These are phyloP conservation scores for Nomia melanderi DNA, from an alignment of 1,140 invertebrate genomes.

Conservation along the genomic window DNA sequence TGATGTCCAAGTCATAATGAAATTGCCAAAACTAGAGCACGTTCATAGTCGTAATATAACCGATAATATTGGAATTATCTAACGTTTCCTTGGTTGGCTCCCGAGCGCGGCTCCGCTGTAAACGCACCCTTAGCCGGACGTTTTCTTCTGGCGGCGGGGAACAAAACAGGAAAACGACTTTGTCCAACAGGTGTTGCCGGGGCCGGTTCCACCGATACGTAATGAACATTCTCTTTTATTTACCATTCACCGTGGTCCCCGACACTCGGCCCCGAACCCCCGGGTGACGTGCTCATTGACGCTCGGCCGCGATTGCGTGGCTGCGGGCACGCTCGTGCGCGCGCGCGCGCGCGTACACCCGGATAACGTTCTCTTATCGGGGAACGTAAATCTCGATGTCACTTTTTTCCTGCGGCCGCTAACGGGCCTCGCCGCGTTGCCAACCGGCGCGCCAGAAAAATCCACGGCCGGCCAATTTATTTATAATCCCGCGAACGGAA, in stretches of 20 bases:
- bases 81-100: too few species aligned
- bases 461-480: too few species aligned
- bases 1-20: too few species aligned
- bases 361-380: constrained; percentile 18
- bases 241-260: constrained; percentile 26
- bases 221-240: constrained; percentile 46
- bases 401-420: neutral
- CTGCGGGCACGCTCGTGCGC: too few species aligned
- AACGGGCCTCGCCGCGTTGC: too few species aligned
- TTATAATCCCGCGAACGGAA: too few species aligned
- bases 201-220: constrained; percentile 28
- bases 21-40: too few species aligned
- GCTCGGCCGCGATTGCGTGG: too few species aligned
- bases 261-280: neutral
- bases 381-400: neutral
- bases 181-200: constrained; percentile 39
- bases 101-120: too few species aligned
- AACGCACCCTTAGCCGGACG: constrained; percentile 23
- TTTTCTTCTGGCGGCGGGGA: constrained; percentile 21
- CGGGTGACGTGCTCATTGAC: constrained; percentile 19
- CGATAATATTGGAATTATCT: too few species aligned
- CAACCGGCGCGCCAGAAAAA: too few species aligned
- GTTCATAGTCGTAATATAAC: too few species aligned
- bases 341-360: neutral
- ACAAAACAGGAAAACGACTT: constrained; percentile 35